These are phyloP conservation scores for Drosophila parabipectinata DNA, from an alignment of 1,140 invertebrate species.

Conservation along the genomic window DNA sequence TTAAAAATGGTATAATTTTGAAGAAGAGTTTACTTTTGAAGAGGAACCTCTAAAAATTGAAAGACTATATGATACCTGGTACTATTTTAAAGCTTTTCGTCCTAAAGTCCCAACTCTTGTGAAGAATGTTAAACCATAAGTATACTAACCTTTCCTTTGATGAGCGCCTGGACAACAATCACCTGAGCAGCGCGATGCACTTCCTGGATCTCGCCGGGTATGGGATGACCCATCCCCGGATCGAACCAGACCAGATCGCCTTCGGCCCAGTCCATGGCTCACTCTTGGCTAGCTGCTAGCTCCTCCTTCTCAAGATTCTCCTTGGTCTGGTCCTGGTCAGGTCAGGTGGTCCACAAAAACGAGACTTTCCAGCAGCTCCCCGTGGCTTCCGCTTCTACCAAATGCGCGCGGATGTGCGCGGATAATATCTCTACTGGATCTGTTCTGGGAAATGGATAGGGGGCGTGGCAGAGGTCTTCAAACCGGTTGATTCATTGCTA, in stretches of 20 bases:
- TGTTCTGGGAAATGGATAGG: slow-evolving; percentile 5
- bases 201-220: slow-evolving; percentile 94
- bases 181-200: slow-evolving; percentile 94
- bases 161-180: slow-evolving; percentile 93
- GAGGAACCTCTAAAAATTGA: no score
- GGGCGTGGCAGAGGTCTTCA: slow-evolving; percentile 33
- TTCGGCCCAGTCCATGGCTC: slow-evolving; percentile 86
- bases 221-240: slow-evolving; percentile 93
- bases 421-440: not conserved
- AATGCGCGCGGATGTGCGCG: not conserved
- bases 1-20: no score
- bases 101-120: no score
- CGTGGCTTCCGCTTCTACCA: not conserved
- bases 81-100: no score
- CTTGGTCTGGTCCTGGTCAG: not conserved
- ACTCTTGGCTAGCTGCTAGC: not conserved
- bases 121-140: not conserved
- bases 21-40: no score
- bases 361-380: slow-evolving; percentile 1
- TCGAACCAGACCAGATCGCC: slow-evolving; percentile 97
- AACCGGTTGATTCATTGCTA: slow-evolving; percentile 67
- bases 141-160: slow-evolving; percentile 92
- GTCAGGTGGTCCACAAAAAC: not conserved
- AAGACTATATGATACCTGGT: no score
- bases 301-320: no score